These are phyloP conservation scores for Sinocyclocheilus anophthalmus DNA, from an alignment of 2,113 vertebrate species.

Conservation along the genomic window DNA sequence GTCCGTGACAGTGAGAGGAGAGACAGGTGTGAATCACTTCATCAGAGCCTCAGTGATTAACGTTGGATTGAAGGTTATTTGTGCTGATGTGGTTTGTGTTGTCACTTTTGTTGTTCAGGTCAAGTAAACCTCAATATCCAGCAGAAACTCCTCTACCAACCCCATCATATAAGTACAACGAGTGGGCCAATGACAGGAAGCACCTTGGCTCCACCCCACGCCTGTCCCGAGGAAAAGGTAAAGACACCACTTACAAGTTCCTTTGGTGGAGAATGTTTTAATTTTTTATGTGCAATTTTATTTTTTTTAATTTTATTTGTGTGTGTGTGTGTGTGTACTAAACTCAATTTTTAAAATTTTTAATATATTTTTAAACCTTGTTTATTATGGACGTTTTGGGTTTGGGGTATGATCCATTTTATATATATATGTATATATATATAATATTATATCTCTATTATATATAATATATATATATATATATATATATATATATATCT, in stretches of 20 bases:
- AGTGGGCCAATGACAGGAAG: slow-evolving; percentile 93
- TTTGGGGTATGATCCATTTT: too few relatives aligned
- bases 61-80: background rate
- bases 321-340: too few relatives aligned
- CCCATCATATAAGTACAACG: slow-evolving; percentile 95
- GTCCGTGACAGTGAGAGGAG: slow-evolving; percentile 84
- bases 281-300: background rate
- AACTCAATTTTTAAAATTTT: background rate
- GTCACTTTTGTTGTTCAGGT: slow-evolving; percentile 74
- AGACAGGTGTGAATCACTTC: slow-evolving; percentile 66
- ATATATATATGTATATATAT: too few relatives aligned
- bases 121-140: slow-evolving; percentile 82
- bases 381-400: background rate
- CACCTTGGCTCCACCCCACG: slow-evolving; percentile 91
- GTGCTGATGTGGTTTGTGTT: background rate
- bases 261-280: background rate
- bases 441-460: too few relatives aligned
- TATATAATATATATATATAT: too few relatives aligned
- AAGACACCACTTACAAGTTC: background rate
- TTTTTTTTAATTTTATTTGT: background rate
- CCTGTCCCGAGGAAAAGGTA: slow-evolving; percentile 93
- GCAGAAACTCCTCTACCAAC: slow-evolving; percentile 91
- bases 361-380: background rate
- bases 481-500: too few relatives aligned
- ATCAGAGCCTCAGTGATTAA: background rate